These are phyloP conservation scores for Siniperca chuatsi DNA, from an alignment of 2,113 vertebrate species.

Conservation along the genomic window DNA sequence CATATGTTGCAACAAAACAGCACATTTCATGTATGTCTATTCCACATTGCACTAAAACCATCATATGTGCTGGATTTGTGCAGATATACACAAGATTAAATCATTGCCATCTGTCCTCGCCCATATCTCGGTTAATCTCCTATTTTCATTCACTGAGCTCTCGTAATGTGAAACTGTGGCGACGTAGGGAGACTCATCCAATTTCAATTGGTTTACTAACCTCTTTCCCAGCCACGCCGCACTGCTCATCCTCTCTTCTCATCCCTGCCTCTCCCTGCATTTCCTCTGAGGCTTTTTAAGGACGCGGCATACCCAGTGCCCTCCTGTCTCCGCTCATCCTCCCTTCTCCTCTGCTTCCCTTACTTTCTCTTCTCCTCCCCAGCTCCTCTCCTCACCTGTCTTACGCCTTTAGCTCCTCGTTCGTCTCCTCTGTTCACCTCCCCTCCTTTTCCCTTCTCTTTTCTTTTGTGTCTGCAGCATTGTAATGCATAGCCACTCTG, in stretches of 20 bases:
- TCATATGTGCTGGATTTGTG: constrained; percentile 69
- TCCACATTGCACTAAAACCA: constrained; percentile 37
- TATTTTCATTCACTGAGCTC: constrained; percentile 73
- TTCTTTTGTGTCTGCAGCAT: constrained; percentile 56
- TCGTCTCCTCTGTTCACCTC: background rate
- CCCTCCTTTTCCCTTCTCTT: background rate
- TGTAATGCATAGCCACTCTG: constrained; percentile 37
- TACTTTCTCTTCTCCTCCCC: constrained; percentile 24
- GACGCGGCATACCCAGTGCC: constrained; percentile 71
- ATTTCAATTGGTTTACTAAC: constrained; percentile 83
- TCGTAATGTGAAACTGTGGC: constrained; percentile 66
- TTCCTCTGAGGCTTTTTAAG: constrained; percentile 76
- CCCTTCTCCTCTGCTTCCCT: constrained; percentile 18
- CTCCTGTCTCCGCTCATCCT: constrained; percentile 39
- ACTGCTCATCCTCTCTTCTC: constrained; percentile 75
- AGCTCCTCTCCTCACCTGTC: constrained; percentile 49
- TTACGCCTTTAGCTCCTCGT: background rate
- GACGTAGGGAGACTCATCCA: constrained; percentile 67
- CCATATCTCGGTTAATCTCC: constrained; percentile 77
- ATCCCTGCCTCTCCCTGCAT: constrained; percentile 63
- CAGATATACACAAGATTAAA: constrained; percentile 67
- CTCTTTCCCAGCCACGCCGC: constrained; percentile 75
- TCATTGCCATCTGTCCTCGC: constrained; percentile 68
- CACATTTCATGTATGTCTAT: constrained; percentile 39
- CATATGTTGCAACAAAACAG: constrained; percentile 33